Conservation (phyloP, 2,888 invertebrate genomes). For the Pyrocoelia pectoralis region DNA sequence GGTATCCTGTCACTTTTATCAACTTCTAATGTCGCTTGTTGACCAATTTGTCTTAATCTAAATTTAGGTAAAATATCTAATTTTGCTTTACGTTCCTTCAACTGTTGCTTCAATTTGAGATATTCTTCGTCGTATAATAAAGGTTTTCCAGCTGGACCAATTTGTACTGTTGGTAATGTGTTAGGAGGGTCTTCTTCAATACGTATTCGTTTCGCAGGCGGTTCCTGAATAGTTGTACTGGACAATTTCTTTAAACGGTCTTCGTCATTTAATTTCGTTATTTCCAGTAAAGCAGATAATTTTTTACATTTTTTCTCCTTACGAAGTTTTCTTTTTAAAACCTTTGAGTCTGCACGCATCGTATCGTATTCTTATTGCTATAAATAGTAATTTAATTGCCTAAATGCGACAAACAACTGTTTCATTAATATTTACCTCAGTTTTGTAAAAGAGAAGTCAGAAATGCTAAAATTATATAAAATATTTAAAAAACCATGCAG, state of each 20-base stretch:
- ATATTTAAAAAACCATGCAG: no score
- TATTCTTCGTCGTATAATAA: constrained; percentile 57
- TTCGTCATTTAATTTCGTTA: constrained; percentile 68
- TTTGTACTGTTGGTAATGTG: neutral
- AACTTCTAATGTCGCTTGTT: constrained; percentile 68
- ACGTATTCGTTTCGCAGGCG: neutral
- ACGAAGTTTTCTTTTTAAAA: constrained; percentile 64
- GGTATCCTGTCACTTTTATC: constrained; percentile 72
- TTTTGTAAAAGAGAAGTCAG: no score
- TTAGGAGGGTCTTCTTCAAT: neutral
- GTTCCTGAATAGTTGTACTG: neutral
- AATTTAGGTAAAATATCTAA: constrained; percentile 67
- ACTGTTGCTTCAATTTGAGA: constrained; percentile 60
- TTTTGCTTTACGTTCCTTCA: constrained; percentile 50
- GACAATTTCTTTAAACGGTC: constrained; percentile 58
- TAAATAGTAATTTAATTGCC: no score
- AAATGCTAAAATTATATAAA: no score
- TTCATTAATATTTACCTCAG: no score
- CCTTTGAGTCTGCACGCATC: constrained; percentile 39
- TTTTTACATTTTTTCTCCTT: constrained; percentile 71
- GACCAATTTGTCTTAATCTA: constrained; percentile 70
- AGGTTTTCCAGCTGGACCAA: constrained; percentile 44
- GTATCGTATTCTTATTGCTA: neutral
- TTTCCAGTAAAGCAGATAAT: constrained; percentile 67
- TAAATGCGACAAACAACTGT: no score